These are phyloP conservation scores for Lampris megalopsis DNA, from an alignment of 2,113 vertebrate genomes.

Conservation along the genomic window DNA sequence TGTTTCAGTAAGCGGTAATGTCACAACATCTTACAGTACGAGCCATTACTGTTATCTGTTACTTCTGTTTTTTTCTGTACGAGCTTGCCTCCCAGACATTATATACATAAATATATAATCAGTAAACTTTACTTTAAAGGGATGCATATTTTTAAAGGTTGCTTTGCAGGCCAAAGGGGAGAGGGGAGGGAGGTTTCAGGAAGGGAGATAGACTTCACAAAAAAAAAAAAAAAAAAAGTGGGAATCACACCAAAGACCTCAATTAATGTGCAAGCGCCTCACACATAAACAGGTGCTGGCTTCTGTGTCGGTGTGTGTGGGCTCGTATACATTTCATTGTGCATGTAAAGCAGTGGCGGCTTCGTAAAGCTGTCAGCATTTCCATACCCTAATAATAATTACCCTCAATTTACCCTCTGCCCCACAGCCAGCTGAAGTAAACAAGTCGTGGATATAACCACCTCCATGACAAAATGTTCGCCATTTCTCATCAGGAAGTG, in stretches of 20 bases:
- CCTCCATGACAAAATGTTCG: conserved; percentile 49
- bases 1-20: conserved; percentile 12
- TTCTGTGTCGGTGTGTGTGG: conserved; percentile 25
- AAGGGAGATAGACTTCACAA: conserved; percentile 21
- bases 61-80: conserved; percentile 35
- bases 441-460: conserved; percentile 64
- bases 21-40: conserved; percentile 27
- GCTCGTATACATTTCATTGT: conserved; percentile 27
- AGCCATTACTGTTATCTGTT: conserved; percentile 20
- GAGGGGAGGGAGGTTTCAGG: conserved; percentile 33
- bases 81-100: conserved; percentile 10
- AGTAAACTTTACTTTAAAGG: conserved; percentile 39
- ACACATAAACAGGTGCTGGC: conserved; percentile 48
- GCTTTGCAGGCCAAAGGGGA: conserved; percentile 25
- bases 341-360: conserved; percentile 28
- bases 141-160: conserved; percentile 35
- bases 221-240: conserved; percentile 38
- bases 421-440: conserved; percentile 61
- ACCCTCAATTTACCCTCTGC: conserved; percentile 67
- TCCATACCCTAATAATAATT: conserved; percentile 74
- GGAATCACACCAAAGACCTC: conserved; percentile 28
- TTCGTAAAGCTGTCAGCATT: conserved; percentile 64
- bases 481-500: conserved; percentile 68
- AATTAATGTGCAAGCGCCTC: conserved; percentile 22
- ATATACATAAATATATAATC: conserved; percentile 64